Evolutionary conservation across 92 coral and sea anemone species (phyloP), one percentile per base, ranked within the genome.

Genomic region (Porites lobata): DNA sequence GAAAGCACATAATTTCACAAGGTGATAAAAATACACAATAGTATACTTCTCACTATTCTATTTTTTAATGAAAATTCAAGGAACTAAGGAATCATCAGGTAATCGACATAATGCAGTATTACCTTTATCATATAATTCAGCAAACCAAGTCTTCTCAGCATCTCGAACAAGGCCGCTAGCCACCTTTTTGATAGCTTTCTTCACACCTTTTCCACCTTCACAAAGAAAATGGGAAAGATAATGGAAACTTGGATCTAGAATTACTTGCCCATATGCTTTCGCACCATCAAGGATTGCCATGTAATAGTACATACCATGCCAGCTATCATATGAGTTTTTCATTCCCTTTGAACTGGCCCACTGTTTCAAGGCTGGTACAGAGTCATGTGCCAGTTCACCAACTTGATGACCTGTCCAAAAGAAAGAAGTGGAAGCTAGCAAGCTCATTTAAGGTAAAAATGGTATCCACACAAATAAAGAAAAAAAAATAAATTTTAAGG

Each of bases 311-410:
- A 59, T 21, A 68, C 86, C 86, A 82, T 69, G 81, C 86, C 86
- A 82, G 72, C 76, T 81, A 53, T 82, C 81, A 82, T 50, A 50
- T 0, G 81, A 82, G 86, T 82, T 82, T 47, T 61, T 66, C 0
- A 82, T 82, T 15, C 80, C 86, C 63, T 70, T 66, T 19, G 65
- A 22, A 54, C 8, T 38, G 22, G 69, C 24, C 76, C 67, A 66
- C 14, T 54, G 22, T 43, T 82, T 82, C 20, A 82, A 47, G 14
- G 83, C 83, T 62, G 72, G 83, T 29, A 78, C 72, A 24, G 63
- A 78, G 26, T 78, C 71, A 78, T 78, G 83, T 9, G 83, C 83
- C 38, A 61, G 53, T 20, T 78, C 72, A 61, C 76, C 77, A 65
- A 78, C 72, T 26, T 54, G 72, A 29, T 26, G 83, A 78, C 83